Conservation (phyloP, 2,797 vertebrate genomes). For the Megaceryle alcyon region DNA sequence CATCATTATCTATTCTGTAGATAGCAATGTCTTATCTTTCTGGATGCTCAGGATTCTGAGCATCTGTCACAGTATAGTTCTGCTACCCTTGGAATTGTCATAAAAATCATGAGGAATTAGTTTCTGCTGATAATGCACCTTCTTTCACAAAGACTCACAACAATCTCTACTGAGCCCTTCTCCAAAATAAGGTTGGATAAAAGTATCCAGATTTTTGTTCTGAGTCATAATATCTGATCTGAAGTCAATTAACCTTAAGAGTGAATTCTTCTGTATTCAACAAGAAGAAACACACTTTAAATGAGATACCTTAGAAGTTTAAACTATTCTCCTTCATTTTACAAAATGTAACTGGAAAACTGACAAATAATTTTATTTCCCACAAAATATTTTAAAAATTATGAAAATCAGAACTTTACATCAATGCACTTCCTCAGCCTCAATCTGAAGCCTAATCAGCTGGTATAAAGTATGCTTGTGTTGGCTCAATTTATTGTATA, state of each 20-base stretch:
- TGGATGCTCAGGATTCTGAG: background rate
- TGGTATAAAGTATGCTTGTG: slow-evolving; percentile 61
- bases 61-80: background rate
- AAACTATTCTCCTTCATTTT: slow-evolving; percentile 5
- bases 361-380: background rate
- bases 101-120: background rate
- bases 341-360: slow-evolving; percentile 15
- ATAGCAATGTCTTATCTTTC: background rate
- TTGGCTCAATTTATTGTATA: slow-evolving; percentile 46
- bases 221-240: background rate
- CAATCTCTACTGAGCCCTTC: background rate
- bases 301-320: background rate
- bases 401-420: slow-evolving; percentile 36
- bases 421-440: slow-evolving; percentile 45
- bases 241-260: background rate
- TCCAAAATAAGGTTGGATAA: background rate
- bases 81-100: background rate
- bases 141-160: background rate
- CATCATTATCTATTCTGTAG: background rate
- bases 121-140: background rate
- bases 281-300: background rate
- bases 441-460: slow-evolving; percentile 48
- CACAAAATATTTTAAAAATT: slow-evolving; percentile 10
- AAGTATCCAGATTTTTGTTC: background rate
- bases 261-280: background rate